Conservation (phyloP, 2,113 vertebrate genomes). For the Cololabis saira region DNA sequence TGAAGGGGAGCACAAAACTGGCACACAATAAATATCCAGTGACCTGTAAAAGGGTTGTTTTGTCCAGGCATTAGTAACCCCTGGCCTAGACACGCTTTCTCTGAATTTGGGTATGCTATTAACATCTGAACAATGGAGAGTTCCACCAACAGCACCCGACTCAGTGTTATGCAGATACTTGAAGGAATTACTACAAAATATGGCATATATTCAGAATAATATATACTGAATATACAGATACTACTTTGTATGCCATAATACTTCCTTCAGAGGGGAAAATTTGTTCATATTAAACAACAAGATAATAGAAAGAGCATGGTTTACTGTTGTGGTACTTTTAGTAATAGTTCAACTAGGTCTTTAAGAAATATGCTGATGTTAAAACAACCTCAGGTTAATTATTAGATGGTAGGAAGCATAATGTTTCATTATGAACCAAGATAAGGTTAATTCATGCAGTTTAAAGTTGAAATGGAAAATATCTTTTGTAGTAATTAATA, state of each 20-base stretch:
- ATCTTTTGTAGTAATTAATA: too few relatives aligned
- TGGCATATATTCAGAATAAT: constrained; percentile 4
- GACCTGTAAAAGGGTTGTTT: constrained; percentile 72
- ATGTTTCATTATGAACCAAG: too few relatives aligned
- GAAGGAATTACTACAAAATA: constrained; percentile 14
- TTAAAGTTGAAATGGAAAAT: too few relatives aligned
- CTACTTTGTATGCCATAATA: neutral
- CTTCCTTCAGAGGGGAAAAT: constrained; percentile 2
- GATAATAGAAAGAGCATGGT: constrained; percentile 1
- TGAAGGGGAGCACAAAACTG: constrained; percentile 17
- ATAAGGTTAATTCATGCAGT: too few relatives aligned
- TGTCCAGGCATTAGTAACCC: constrained; percentile 59
- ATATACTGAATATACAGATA: too few relatives aligned
- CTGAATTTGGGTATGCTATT: constrained; percentile 63
- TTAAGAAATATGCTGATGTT: too few relatives aligned
- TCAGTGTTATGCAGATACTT: constrained; percentile 11
- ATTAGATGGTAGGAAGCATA: too few relatives aligned
- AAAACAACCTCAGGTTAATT: too few relatives aligned
- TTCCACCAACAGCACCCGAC: constrained; percentile 44
- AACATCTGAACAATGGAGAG: constrained; percentile 68
- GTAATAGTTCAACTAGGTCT: neutral
- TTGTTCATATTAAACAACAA: constrained; percentile 10
- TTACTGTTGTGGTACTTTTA: neutral
- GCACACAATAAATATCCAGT: constrained; percentile 52
- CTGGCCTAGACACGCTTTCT: constrained; percentile 66